Conservation (phyloP, 2,888 invertebrate genomes). For the Pammene fasciana region DNA sequence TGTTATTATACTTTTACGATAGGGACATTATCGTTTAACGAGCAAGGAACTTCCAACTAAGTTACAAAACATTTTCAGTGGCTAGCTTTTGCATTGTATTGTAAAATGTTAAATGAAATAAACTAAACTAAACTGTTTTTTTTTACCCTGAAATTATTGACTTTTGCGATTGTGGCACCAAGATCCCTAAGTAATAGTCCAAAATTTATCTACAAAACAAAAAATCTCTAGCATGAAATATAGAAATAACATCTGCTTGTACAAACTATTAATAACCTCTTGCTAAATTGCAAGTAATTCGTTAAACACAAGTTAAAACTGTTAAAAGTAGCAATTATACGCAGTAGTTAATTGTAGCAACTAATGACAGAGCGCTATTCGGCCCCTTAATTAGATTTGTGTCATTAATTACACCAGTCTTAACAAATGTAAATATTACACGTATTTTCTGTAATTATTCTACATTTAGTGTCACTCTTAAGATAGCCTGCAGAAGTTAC, state of each 20-base stretch:
- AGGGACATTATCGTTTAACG: background rate
- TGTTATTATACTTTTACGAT: constrained; percentile 9
- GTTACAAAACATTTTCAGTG: background rate
- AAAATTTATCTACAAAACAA: too few species aligned
- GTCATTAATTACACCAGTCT: constrained; percentile 49
- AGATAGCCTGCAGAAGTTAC: background rate
- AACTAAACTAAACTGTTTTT: too few species aligned
- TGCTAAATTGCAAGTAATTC: constrained; percentile 15
- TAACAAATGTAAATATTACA: constrained; percentile 44
- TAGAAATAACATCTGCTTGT: too few species aligned
- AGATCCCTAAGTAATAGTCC: too few species aligned
- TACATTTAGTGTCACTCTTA: constrained; percentile 22
- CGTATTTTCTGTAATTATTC: constrained; percentile 30
- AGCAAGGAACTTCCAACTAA: background rate
- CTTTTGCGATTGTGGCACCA: too few species aligned
- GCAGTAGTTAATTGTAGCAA: constrained; percentile 52
- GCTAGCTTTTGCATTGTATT: background rate
- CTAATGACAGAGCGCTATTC: constrained; percentile 53
- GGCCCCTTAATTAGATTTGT: constrained; percentile 49
- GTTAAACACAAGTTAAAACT: constrained; percentile 49
- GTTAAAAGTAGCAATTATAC: constrained; percentile 56
- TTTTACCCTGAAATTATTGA: too few species aligned
- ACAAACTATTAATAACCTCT: background rate
- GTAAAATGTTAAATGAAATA: background rate
- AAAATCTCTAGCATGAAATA: too few species aligned